Evolutionary conservation across 1,140 invertebrate species (phyloP).

Genomic region (Drosophila melanogaster): Release_6_plus_ISO1_MT NT_033779.5:19213501-19214000

Average conservation of each 20-base stretch:
- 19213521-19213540: not conserved
- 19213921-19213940: constrained; percentile 15
- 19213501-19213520: not conserved
- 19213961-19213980: constrained; percentile 19
- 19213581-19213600: constrained; percentile 5
- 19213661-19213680: constrained; percentile 31
- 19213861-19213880: not conserved
- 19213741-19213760: constrained; percentile 1
- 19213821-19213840: constrained; percentile 61
- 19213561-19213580: not conserved
- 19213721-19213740: not conserved
- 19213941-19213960: constrained; percentile 9
- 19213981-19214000: constrained; percentile 38
- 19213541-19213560: not conserved
- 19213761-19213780: constrained; percentile 42
- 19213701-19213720: constrained; percentile 20
- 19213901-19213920: no score
- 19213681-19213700: constrained; percentile 31
- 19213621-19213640: constrained; percentile 9
- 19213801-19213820: constrained; percentile 81
- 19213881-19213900: not conserved
- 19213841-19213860: constrained; percentile 22
- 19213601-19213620: not conserved
- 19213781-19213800: constrained; percentile 82
- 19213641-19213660: constrained; percentile 30